Conservation (phyloP, 1,140 invertebrate genomes). For the Zophobas atratus region DNA sequence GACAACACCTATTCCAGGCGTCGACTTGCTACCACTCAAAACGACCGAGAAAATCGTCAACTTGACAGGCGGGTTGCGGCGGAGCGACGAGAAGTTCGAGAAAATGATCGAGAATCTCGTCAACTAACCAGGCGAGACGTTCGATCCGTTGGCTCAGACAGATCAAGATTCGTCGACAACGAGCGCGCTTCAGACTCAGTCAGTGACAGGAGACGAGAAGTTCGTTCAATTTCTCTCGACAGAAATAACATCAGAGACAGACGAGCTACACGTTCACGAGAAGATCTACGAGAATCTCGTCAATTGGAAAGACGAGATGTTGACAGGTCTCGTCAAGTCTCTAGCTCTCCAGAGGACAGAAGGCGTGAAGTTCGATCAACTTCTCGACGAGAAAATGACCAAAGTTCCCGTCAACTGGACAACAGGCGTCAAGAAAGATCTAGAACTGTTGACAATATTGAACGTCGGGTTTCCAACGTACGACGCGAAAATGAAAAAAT, state of each 20-base stretch:
- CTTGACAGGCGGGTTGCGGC: background rate
- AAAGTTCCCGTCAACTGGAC: too few relatives aligned
- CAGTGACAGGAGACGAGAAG: background rate
- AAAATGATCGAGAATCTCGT: background rate
- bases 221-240: too few relatives aligned
- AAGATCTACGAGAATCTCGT: background rate
- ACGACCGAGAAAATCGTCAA: background rate
- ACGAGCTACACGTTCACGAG: background rate
- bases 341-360: background rate
- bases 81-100: background rate
- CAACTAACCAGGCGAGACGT: background rate
- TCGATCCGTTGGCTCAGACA: background rate
- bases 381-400: background rate
- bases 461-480: too few relatives aligned
- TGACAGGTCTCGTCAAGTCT: too few relatives aligned
- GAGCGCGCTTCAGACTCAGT: too few relatives aligned
- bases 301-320: too few relatives aligned
- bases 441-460: too few relatives aligned
- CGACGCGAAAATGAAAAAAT: too few relatives aligned
- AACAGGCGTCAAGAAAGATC: too few relatives aligned
- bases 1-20: too few relatives aligned
- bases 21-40: background rate
- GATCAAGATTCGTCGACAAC: conserved; percentile 11
- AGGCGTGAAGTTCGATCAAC: conserved; percentile 4
- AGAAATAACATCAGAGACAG: too few relatives aligned